A percentile compares a stretch with the other conserved stretches of the same genome.
Conservation (phyloP, 1,140 invertebrate species). For the Trichonephila clavata region DNA sequence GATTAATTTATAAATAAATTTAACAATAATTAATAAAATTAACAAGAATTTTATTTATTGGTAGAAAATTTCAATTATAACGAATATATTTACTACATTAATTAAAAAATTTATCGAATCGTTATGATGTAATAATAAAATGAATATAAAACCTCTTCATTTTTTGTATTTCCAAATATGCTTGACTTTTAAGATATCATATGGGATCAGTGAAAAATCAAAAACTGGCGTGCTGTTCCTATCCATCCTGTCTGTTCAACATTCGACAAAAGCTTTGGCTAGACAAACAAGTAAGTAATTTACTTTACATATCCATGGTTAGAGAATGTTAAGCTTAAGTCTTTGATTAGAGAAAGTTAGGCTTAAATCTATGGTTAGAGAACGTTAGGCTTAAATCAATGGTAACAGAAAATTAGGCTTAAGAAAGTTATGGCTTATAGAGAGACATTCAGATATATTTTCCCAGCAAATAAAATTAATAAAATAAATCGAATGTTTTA, state of each 20-base stretch:
- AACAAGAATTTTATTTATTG: no score
- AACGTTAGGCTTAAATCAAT: no score
- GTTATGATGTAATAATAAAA: no score
- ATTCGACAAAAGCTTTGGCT: slow-evolving; percentile 19
- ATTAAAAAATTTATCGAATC: no score
- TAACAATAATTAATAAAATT: no score
- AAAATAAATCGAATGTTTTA: no score
- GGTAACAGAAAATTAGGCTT: background rate
- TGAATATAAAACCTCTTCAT: no score
- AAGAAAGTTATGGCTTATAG: background rate
- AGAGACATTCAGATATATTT: no score
- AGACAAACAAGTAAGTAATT: background rate
- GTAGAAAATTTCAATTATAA: no score
- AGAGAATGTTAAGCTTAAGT: background rate
- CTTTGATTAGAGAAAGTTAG: background rate
- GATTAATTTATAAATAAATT: no score
- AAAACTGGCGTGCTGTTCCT: slow-evolving; percentile 37
- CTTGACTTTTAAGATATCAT: slow-evolving; percentile 19
- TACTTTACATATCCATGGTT: background rate
- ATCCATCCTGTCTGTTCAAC: slow-evolving; percentile 7
- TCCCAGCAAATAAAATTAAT: no score
- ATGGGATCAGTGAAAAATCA: slow-evolving; percentile 27
- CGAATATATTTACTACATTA: no score
- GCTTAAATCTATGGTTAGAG: background rate
- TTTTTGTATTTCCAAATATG: background rate